Evolutionary conservation across 2,113 vertebrate genomes (phyloP), one percentile per base, ranked within the genome.

Genomic region (Centropus bengalensis): DNA sequence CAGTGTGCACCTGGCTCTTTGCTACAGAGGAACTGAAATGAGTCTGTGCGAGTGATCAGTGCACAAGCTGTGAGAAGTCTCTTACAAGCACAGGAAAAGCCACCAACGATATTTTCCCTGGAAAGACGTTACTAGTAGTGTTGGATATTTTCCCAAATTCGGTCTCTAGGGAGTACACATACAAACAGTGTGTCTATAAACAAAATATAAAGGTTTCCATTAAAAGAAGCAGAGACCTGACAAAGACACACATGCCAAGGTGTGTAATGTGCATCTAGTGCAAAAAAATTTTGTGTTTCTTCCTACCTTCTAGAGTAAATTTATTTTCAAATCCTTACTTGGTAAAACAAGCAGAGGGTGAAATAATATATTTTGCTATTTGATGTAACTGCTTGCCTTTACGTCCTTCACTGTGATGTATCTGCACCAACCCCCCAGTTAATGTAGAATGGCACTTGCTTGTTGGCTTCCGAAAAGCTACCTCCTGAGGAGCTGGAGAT

Each of bases 171-270:
- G 45, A 73, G 45, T 62, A 66, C 32, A 47, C 16, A 79, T 79
- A 42, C 51, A 68, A 91, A 62, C 3, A 6, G 28, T 20, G 18
- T 64, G 12, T 32, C 47, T 80, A 21, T 52, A 89, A 83, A 69
- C 16, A 66, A 32, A 69, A 82, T 55, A 1, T 73, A 54, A 91
- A 66, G 9, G 27, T 45, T 91, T 91, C 47, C n/a, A 22, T 83
- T 83, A 55, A 47, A 86, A 51, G 33, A 45, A 77, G 64, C 1
- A 5, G 0, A 73, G 60, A 42, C 32, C 44, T 88, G 76, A 78
- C 44, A 86, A 84, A 68, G 40, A 19, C 30, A 28, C 0, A 0
- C 0, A 1, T 7, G 2, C n/a, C 0, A 2, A 73, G n/a, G 38
- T 33, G 23, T 8, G 8, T 56, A 56, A 36, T 0, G 1, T 18